These are phyloP conservation scores for Lucinisca nassula DNA, from an alignment of 2,888 invertebrate genomes.

Conservation along the genomic window DNA sequence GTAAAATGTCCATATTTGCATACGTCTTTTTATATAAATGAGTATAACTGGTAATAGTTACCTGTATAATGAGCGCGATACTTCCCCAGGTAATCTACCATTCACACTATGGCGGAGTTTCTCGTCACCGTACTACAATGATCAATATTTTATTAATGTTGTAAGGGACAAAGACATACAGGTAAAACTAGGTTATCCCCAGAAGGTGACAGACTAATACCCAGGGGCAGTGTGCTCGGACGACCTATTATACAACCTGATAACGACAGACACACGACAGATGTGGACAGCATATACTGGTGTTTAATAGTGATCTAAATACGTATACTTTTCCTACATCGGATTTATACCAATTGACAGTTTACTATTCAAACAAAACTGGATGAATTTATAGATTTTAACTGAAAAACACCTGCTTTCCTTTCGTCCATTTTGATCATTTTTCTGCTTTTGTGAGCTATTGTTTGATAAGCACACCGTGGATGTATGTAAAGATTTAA, in stretches of 20 bases:
- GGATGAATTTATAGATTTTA: conserved; percentile 3
- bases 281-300: neutral
- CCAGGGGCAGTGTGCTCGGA: neutral
- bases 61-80: neutral
- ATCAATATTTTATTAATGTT: neutral
- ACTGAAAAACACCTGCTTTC: neutral
- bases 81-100: neutral
- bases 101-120: neutral
- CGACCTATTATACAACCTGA: neutral
- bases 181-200: neutral
- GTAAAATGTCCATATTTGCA: no score
- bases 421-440: neutral
- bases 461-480: neutral
- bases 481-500: no score
- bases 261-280: neutral
- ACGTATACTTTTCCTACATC: neutral
- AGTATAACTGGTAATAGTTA: conserved; percentile 3
- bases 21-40: conserved; percentile 2
- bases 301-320: neutral
- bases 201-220: neutral
- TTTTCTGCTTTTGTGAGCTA: neutral
- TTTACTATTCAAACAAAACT: neutral
- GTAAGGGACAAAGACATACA: conserved; percentile 1
- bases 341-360: neutral
- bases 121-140: neutral